Base-by-base conservation (phyloP, 2,113 vertebrate genomes). In the Oncorhynchus kisutch region DNA sequence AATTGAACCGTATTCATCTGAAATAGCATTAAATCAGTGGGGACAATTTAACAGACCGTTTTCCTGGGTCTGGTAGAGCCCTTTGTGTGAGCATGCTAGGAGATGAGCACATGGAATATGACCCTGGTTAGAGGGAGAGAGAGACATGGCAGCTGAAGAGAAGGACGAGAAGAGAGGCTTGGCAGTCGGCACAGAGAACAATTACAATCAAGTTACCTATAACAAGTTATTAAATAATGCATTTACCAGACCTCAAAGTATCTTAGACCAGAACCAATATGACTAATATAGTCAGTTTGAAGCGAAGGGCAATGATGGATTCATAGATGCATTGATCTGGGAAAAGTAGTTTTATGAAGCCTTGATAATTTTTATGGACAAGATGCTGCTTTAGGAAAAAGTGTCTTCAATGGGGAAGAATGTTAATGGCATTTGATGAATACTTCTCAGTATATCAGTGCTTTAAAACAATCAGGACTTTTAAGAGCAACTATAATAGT, bases 41-140 rank as follows among this genome's bases (percentile, higher is more conserved):
- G 59, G 0, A 0, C 3, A 64, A 4, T 29, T n/a, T 49, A 6
- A 22, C 9, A 66, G 67, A 75, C n/a, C 62, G 45, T 34, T 1
- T 74, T 29, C 67, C 59, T 78, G 27, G 66, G 45, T 27, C 5
- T 0, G 3, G 65, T 11, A 20, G 67, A 14, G 54, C 22, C 73
- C 49, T 31, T 24, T 57, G 48, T 69, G n/a, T 62, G 16, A 57
- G 31, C 39, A 14, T 27, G 65, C 68, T 9, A 45, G 48, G 67
- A n/a, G 67, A 27, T 67, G 71, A 91, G 86, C 92, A 92, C 90
- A 87, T 45, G 72, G 27, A 81, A 83, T 84, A 82, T 91, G 88
- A 89, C 80, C 83, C 86, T 82, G 65, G 51, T 54, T 54, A 84
- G 16, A 62, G 51, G 69, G 34, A 39, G 70, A 71, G 59, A 62